A percentile compares a stretch with the other conserved stretches of the same genome.
phyloP scores from a whole-genome alignment of 2,797 vertebrate species.

The Cryptoblepharus egeriae region DNA sequence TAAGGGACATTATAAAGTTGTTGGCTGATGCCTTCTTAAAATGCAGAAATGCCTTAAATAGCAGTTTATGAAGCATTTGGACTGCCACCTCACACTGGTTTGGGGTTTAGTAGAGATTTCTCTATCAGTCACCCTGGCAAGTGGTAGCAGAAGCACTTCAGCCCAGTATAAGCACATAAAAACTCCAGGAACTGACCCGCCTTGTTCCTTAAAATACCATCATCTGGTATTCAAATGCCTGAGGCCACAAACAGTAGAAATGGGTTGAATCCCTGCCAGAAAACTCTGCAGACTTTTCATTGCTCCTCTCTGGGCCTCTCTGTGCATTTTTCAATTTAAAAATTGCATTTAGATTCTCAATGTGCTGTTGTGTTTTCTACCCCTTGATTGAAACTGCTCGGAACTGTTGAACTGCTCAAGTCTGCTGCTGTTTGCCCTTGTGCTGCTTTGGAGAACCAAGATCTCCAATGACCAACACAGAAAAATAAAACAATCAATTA shows the following conservation, averaged over 20 bases:
- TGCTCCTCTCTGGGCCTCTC: not conserved
- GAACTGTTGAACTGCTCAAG: too few relatives aligned
- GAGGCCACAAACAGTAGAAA: conserved; percentile 29
- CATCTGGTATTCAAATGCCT: conserved; percentile 17
- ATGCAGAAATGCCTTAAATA: not conserved
- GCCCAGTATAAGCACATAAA: conserved; percentile 8
- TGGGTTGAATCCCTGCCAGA: not conserved
- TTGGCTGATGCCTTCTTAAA: not conserved
- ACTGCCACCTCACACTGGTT: not conserved
- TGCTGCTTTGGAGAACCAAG: not conserved
- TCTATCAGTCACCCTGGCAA: not conserved
- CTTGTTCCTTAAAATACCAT: conserved; percentile 29
- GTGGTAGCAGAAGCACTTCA: not conserved
- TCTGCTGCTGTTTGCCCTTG: not conserved
- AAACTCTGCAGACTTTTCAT: conserved; percentile 4
- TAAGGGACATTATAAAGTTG: not conserved
- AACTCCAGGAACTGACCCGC: not conserved
- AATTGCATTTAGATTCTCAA: not conserved
- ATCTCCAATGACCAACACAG: too few relatives aligned
- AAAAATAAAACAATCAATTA: not conserved
- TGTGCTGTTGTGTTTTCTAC: not conserved
- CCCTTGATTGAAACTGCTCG: not conserved
- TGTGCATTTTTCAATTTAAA: not conserved
- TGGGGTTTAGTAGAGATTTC: not conserved
- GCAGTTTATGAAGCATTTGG: not conserved